Percentiles rank a stretch among this genome's conserved stretches.
Conservation (phyloP, 2,113 vertebrate species). For the Scomber scombrus region DNA sequence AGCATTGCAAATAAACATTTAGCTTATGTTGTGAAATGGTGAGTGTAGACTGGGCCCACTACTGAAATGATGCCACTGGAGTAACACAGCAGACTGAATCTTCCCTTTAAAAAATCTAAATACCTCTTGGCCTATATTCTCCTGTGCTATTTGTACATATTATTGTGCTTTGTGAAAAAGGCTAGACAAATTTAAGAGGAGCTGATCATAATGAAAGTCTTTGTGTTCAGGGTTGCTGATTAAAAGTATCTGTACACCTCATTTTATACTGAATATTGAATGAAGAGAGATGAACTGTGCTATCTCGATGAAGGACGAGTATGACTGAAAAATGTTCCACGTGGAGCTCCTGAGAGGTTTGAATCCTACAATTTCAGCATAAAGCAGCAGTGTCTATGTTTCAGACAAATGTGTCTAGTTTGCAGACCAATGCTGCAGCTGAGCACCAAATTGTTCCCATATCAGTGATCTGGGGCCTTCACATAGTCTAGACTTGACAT, state of each 20-base stretch:
- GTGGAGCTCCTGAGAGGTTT: not conserved
- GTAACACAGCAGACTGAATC: not conserved
- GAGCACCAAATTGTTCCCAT: conserved; percentile 28
- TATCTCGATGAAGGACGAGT: not conserved
- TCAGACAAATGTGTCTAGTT: conserved; percentile 2
- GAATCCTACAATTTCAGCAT: not conserved
- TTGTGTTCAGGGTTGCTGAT: not conserved
- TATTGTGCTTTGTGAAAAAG: not conserved
- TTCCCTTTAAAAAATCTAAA: not conserved
- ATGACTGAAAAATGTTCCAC: not conserved
- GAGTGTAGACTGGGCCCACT: too few species aligned
- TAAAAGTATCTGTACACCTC: not conserved
- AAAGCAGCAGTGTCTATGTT: not conserved
- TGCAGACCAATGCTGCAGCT: conserved; percentile 6
- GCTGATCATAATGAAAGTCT: not conserved
- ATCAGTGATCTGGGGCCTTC: conserved; percentile 28
- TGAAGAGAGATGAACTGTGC: not conserved
- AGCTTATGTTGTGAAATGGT: too few species aligned
- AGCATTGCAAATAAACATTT: too few species aligned
- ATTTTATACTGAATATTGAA: not conserved
- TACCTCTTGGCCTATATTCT: conserved; percentile 17
- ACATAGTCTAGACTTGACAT: conserved; percentile 21
- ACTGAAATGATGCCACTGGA: not conserved
- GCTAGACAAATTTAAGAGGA: conserved; percentile 16
- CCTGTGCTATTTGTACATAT: not conserved